Conservation (phyloP, 2,797 vertebrate species). For the Pyrrhura leucotis region DNA sequence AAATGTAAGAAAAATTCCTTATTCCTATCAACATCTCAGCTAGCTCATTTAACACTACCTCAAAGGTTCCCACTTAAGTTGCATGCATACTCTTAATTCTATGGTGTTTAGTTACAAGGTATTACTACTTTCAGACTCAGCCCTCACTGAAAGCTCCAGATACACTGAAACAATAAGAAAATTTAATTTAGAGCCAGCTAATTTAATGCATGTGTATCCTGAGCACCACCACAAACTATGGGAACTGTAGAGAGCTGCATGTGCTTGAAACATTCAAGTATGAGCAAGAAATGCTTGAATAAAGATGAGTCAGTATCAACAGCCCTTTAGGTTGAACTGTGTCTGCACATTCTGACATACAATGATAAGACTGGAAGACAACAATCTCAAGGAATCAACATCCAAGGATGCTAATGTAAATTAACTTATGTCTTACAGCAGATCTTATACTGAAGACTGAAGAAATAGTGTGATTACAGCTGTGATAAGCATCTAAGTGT, state of each 20-base stretch:
- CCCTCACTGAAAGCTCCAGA: not conserved
- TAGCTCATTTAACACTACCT: not conserved
- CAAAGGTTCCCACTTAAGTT: not conserved
- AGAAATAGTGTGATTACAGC: constrained; percentile 7
- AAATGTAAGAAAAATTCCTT: not conserved
- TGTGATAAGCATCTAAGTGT: constrained; percentile 49
- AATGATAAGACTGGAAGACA: constrained; percentile 46
- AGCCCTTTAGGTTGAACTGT: constrained; percentile 2
- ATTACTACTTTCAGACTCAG: not conserved
- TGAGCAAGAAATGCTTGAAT: constrained; percentile 28
- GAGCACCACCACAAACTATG: not conserved
- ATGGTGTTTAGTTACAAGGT: not conserved
- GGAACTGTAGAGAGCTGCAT: not conserved
- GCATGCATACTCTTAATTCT: not conserved
- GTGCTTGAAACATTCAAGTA: not conserved
- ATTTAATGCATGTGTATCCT: not conserved
- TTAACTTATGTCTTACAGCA: constrained; percentile 11
- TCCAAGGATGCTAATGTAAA: constrained; percentile 3
- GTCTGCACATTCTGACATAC: not conserved
- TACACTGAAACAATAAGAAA: not conserved
- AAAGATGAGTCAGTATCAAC: constrained; percentile 38
- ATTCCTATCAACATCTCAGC: not conserved
- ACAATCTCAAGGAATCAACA: not conserved
- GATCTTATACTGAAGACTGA: not conserved
- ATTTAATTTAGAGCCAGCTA: not conserved